Evolutionary conservation across 1,140 invertebrate genomes (phyloP).

Genomic region (Chironomus striatipennis): DNA sequence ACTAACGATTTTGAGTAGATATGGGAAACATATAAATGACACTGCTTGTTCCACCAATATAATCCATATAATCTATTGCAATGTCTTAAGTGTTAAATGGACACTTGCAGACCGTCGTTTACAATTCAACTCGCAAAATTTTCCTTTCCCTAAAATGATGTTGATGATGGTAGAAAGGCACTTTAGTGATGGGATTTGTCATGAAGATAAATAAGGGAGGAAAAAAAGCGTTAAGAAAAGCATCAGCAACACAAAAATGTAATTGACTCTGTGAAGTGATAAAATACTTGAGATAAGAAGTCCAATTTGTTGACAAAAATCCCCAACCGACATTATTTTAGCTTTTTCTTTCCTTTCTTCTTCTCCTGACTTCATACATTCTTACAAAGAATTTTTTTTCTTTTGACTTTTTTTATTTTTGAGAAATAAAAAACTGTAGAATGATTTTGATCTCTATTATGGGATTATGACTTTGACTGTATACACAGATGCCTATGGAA

Average conservation of each 20-base stretch:
- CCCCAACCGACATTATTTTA: not conserved
- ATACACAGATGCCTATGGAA: not conserved
- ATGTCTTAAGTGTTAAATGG: too few species aligned
- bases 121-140: too few species aligned
- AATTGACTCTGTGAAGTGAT: conserved; percentile 2
- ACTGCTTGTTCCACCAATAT: too few species aligned
- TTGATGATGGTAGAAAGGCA: not conserved
- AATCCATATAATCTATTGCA: too few species aligned
- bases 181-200: conserved; percentile 10
- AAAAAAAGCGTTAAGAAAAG: too few species aligned
- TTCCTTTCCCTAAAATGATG: too few species aligned
- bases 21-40: too few species aligned
- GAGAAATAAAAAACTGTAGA: not conserved
- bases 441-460: not conserved
- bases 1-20: too few species aligned
- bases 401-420: not conserved
- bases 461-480: not conserved
- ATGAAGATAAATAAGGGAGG: not conserved
- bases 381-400: too few species aligned
- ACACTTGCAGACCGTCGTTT: too few species aligned
- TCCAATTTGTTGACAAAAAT: conserved; percentile 9
- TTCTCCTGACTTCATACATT: too few species aligned
- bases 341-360: too few species aligned
- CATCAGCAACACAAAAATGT: not conserved
- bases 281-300: conserved; percentile 6